Conservation (phyloP, 2,113 vertebrate species). For the Tricholaema leucomelas region DNA sequence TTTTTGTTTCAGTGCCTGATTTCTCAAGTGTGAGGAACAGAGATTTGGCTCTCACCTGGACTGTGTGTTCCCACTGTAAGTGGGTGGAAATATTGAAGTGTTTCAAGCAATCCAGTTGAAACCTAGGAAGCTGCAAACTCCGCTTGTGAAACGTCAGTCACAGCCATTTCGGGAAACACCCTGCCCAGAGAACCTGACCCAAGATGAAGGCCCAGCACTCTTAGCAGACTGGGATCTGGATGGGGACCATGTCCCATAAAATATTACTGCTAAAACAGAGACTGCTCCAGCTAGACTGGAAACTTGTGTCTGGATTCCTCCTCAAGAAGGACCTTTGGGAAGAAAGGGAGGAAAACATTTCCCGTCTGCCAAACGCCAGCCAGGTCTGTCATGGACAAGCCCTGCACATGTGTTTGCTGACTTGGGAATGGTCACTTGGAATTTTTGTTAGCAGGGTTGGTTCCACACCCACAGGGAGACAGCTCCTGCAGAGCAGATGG, state of each 20-base stretch:
- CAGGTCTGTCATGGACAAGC: background rate
- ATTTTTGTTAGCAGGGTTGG: background rate
- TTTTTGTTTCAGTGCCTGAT: background rate
- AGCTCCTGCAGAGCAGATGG: background rate
- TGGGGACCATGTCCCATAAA: background rate
- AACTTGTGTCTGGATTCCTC: background rate
- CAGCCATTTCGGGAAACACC: background rate
- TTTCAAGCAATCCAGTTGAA: background rate
- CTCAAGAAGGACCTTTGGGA: background rate
- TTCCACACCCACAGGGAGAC: background rate
- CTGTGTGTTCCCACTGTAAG: accelerated
- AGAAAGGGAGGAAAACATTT: background rate
- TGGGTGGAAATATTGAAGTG: background rate
- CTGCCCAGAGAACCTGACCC: background rate
- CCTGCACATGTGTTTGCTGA: background rate
- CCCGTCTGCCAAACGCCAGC: background rate
- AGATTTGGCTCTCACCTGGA: background rate
- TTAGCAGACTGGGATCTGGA: background rate
- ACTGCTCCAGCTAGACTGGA: background rate
- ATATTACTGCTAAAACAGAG: background rate
- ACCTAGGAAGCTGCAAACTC: background rate
- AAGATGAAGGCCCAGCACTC: background rate
- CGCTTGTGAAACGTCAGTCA: background rate
- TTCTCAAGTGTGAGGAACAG: background rate
- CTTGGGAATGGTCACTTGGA: background rate